These are phyloP conservation scores for Picathartes gymnocephalus DNA, from an alignment of 2,113 vertebrate genomes.

Conservation along the genomic window DNA sequence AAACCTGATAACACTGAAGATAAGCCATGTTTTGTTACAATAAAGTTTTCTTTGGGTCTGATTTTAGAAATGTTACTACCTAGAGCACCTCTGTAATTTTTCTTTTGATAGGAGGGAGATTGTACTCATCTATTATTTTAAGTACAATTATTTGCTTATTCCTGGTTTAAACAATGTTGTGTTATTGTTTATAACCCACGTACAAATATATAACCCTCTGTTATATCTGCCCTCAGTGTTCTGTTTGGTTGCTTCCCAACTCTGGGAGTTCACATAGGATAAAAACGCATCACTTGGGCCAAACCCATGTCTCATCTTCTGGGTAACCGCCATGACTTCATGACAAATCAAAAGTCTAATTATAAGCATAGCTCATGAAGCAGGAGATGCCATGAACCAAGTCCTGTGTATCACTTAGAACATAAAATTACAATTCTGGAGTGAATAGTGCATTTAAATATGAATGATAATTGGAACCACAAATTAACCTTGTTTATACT, in stretches of 20 bases:
- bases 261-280: not conserved
- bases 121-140: not conserved
- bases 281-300: not conserved
- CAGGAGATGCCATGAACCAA: not conserved
- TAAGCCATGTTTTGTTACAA: not conserved
- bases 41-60: not conserved
- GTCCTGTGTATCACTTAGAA: not conserved
- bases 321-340: not conserved
- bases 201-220: not conserved
- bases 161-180: not conserved
- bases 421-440: not conserved
- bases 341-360: not conserved
- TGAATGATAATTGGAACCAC: not conserved
- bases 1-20: not conserved
- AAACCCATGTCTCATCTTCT: not conserved
- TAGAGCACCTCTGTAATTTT: not conserved
- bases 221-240: not conserved
- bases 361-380: not conserved
- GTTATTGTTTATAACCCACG: not conserved
- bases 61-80: not conserved
- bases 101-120: not conserved
- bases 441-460: not conserved
- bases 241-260: not conserved
- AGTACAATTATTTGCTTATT: not conserved
- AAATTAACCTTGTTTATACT: not conserved